phyloP scores from a whole-genome alignment of 2,888 invertebrate species.

The Teinopalpus imperialis region DNA sequence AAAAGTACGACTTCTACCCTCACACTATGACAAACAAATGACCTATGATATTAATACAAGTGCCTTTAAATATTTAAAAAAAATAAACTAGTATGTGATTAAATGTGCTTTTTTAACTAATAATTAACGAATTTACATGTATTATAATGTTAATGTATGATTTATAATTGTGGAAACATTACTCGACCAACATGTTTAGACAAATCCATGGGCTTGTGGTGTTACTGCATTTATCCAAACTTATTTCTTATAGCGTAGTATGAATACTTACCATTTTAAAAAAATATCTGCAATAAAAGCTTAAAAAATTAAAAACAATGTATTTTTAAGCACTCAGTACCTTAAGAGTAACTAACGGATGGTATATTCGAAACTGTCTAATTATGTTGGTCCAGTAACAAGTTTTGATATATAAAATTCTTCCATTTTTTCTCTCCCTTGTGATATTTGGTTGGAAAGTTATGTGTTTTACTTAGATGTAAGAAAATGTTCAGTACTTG shows the following conservation, averaged over 20 bases:
- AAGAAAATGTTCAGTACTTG: conserved; percentile 21
- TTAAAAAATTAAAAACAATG: no score
- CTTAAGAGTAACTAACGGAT: no score
- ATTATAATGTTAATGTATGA: conserved; percentile 36
- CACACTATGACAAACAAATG: conserved; percentile 4
- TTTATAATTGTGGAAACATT: conserved; percentile 18
- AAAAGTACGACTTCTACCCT: neutral
- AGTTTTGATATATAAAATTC: conserved; percentile 37
- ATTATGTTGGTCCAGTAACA: neutral
- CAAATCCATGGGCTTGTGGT: no score
- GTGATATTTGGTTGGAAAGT: conserved; percentile 47
- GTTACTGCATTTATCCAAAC: no score
- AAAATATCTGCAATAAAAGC: no score
- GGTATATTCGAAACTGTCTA: no score
- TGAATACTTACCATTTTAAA: no score
- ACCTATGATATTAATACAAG: conserved; percentile 27
- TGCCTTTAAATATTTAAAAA: conserved; percentile 33
- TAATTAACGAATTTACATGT: conserved; percentile 29
- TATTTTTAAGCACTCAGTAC: no score
- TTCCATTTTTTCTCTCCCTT: conserved; percentile 45
- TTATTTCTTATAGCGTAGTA: no score
- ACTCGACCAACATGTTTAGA: no score
- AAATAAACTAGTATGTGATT: conserved; percentile 32
- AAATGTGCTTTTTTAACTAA: conserved; percentile 30
- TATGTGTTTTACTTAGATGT: conserved; percentile 29